phyloP scores from a whole-genome alignment of 2,888 invertebrate species.

The Leuctra nigra region DNA sequence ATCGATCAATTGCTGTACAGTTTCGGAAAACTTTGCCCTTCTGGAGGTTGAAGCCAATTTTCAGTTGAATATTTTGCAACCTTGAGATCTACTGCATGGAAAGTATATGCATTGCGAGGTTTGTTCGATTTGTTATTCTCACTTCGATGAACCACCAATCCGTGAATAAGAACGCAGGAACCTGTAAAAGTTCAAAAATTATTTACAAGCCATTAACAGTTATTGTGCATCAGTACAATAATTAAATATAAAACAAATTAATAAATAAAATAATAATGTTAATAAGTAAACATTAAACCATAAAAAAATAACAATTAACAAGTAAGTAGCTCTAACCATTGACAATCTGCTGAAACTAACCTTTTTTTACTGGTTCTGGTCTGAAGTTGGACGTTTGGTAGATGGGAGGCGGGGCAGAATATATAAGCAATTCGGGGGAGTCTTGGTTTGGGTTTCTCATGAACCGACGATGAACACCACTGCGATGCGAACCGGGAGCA shows the following conservation, averaged over 20 bases:
- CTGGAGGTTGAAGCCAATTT: conserved; percentile 82
- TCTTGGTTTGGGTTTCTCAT: conserved; percentile 60
- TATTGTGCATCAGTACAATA: too few relatives aligned
- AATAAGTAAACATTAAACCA: too few relatives aligned
- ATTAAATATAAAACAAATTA: too few relatives aligned
- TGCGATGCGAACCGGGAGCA: conserved; percentile 84
- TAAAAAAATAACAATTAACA: too few relatives aligned
- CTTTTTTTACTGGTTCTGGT: conserved; percentile 76
- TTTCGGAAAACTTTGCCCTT: conserved; percentile 59
- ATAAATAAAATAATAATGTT: too few relatives aligned
- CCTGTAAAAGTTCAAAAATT: too few relatives aligned
- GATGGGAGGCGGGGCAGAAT: conserved; percentile 58
- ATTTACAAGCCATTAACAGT: too few relatives aligned
- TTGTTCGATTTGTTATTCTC: conserved; percentile 72
- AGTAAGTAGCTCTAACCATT: too few relatives aligned
- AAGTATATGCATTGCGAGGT: conserved; percentile 92
- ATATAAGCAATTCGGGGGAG: conserved; percentile 55
- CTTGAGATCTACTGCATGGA: conserved; percentile 81
- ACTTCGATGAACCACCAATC: conserved; percentile 90
- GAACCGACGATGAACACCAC: conserved; percentile 67
- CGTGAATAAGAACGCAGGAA: conserved; percentile 82
- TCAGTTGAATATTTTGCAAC: conserved; percentile 66
- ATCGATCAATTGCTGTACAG: conserved; percentile 46
- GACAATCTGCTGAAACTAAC: conserved; percentile 41
- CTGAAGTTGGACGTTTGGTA: conserved; percentile 70